phyloP scores from a whole-genome alignment of 2,113 vertebrate genomes.

The Corvus moneduloides region DNA sequence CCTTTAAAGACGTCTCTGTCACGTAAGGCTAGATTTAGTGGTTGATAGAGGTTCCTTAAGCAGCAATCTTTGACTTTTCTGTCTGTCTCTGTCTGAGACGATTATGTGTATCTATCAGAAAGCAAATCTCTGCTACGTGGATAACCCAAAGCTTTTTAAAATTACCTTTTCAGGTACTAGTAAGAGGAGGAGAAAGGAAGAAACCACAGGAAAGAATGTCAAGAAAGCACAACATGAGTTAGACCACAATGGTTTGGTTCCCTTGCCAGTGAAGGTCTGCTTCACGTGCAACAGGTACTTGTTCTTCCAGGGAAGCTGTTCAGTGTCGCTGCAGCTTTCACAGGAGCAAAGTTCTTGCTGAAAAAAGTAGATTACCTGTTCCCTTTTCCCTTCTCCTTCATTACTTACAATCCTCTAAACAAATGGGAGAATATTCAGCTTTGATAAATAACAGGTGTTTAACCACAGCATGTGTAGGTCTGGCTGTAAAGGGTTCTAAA shows the following conservation, averaged over 20 bases:
- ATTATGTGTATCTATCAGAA: not conserved
- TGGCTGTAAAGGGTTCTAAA: not conserved
- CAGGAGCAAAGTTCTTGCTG: not conserved
- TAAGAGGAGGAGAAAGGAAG: slow-evolving; percentile 94
- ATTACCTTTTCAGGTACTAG: slow-evolving; percentile 87
- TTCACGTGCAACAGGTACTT: slow-evolving; percentile 93
- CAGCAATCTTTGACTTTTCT: not conserved
- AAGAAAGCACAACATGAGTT: slow-evolving; percentile 94
- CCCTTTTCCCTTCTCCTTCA: not conserved
- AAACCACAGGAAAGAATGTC: slow-evolving; percentile 90
- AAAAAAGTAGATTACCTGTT: not conserved
- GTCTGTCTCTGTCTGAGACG: not conserved
- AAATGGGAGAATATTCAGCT: not conserved
- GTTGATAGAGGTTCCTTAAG: not conserved
- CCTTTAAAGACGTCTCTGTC: not conserved
- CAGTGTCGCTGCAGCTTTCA: not conserved
- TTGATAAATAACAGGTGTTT: not conserved
- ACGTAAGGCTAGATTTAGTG: not conserved
- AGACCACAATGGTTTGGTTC: slow-evolving; percentile 93
- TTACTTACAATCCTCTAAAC: not conserved
- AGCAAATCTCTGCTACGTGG: not conserved
- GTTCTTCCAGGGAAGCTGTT: not conserved
- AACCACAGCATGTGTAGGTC: not conserved
- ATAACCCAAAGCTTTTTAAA: not conserved
- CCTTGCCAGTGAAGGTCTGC: slow-evolving; percentile 95